Evolutionary conservation across 2,888 invertebrate species (phyloP).

Genomic region (Mythimna ferrago): DNA sequence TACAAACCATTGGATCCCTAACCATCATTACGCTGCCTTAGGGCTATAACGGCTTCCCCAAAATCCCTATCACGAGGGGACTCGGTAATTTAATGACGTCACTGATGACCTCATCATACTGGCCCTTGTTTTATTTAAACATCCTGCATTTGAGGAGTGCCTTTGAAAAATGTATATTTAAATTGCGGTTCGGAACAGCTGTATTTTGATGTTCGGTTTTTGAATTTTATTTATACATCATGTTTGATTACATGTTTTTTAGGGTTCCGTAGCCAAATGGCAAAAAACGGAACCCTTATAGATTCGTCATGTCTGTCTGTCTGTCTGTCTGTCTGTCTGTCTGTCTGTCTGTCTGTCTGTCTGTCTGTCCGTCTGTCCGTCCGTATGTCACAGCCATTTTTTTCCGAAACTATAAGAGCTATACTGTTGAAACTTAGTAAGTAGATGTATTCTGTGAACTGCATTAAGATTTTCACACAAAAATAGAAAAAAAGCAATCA

Average conservation of each 20-base stretch:
- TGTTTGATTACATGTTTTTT: neutral
- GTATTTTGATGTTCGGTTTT: constrained; percentile 24
- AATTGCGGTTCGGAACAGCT: constrained; percentile 45
- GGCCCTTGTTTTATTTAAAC: constrained; percentile 69
- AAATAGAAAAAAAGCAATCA: too few relatives aligned
- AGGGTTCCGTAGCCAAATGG: too few relatives aligned
- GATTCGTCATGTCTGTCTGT: too few relatives aligned
- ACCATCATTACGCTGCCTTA: constrained; percentile 48
- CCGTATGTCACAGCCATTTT: too few relatives aligned
- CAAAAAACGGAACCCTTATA: too few relatives aligned
- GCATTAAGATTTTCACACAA: too few relatives aligned
- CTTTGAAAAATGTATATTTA: constrained; percentile 75
- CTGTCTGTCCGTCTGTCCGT: too few relatives aligned
- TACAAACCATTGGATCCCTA: constrained; percentile 38
- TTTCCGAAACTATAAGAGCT: too few relatives aligned
- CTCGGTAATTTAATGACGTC: constrained; percentile 82
- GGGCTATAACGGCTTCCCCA: constrained; percentile 40
- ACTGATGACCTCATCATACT: constrained; percentile 80
- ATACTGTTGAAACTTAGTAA: too few relatives aligned
- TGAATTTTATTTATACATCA: neutral
- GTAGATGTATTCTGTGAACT: too few relatives aligned
- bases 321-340: too few relatives aligned
- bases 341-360: too few relatives aligned
- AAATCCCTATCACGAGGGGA: constrained; percentile 71
- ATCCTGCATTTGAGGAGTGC: constrained; percentile 69